These are phyloP conservation scores for Hydrocynus forskahlii DNA, from an alignment of 2,797 vertebrate species.

Conservation along the genomic window DNA sequence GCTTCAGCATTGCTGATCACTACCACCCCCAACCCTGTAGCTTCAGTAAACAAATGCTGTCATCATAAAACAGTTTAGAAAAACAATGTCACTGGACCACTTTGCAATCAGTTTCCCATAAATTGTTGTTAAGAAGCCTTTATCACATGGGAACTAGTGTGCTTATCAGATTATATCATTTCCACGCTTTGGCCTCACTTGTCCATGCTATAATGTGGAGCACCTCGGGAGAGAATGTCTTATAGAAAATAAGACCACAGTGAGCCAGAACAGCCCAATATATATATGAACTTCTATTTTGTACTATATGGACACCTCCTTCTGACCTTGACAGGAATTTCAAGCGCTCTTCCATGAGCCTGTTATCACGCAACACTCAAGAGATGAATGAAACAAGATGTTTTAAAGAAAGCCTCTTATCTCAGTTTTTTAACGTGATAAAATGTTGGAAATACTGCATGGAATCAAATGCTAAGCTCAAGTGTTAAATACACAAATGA, in stretches of 20 bases:
- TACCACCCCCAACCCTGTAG: conserved; percentile 29
- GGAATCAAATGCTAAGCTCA: conserved; percentile 55
- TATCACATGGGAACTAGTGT: conserved; percentile 80
- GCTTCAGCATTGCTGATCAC: background rate
- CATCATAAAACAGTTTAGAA: conserved; percentile 64
- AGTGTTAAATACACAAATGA: conserved; percentile 52
- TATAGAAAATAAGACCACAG: background rate
- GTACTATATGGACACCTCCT: conserved; percentile 45
- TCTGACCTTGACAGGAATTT: conserved; percentile 21
- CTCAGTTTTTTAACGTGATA: conserved; percentile 51
- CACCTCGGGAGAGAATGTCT: background rate
- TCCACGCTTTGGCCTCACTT: conserved; percentile 29
- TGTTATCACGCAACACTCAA: conserved; percentile 48
- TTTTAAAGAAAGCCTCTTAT: conserved; percentile 52
- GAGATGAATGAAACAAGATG: conserved; percentile 57
- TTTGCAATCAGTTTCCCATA: conserved; percentile 72
- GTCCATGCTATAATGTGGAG: conserved; percentile 40
- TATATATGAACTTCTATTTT: conserved; percentile 21
- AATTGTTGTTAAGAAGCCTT: conserved; percentile 64
- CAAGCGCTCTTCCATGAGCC: conserved; percentile 46
- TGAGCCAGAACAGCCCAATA: conserved; percentile 20
- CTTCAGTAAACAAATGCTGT: conserved; percentile 63
- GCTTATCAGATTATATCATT: conserved; percentile 65
- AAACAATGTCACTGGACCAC: conserved; percentile 57
- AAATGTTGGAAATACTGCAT: conserved; percentile 13